phyloP scores from a whole-genome alignment of 2,888 invertebrate genomes.

The Drosophila conformis region DNA sequence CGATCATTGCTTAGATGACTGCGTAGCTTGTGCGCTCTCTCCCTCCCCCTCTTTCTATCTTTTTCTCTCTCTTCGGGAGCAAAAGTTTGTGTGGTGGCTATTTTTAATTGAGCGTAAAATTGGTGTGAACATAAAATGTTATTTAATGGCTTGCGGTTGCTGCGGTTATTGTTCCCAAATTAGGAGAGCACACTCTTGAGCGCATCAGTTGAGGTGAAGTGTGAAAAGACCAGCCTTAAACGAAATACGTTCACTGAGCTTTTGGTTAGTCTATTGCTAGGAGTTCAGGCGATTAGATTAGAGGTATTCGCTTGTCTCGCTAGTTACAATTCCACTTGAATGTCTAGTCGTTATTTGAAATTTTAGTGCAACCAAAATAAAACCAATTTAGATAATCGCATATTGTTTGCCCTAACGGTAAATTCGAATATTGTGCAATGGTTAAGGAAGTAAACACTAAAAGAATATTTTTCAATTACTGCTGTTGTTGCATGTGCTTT shows the following conservation, averaged over 20 bases:
- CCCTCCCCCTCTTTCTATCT: neutral
- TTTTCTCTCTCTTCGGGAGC: constrained; percentile 5
- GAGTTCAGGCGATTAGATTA: neutral
- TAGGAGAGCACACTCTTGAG: constrained; percentile 3
- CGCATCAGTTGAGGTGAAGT: constrained; percentile 1
- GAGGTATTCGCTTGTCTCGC: neutral
- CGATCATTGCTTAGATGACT: constrained; percentile 54
- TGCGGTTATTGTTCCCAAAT: constrained; percentile 6
- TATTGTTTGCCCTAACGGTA: constrained; percentile 13
- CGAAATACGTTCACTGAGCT: constrained; percentile 5
- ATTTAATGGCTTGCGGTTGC: constrained; percentile 27
- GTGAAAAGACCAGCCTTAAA: neutral
- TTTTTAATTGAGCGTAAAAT: constrained; percentile 61
- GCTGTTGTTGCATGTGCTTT: constrained; percentile 7
- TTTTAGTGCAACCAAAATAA: constrained; percentile 11
- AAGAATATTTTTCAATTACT: constrained; percentile 1
- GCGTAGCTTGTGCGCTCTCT: constrained; percentile 20
- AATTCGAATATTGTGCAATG: constrained; percentile 8
- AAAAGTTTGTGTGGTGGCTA: constrained; percentile 34
- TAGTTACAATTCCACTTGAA: neutral
- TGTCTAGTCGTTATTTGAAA: neutral
- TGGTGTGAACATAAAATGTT: constrained; percentile 49
- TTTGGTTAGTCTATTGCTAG: neutral
- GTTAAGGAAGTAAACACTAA: neutral
- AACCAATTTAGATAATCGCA: constrained; percentile 30